Evolutionary conservation across 2,797 vertebrate genomes (phyloP), one percentile per base, ranked within the genome.

Genomic region (Karalla daura): DNA sequence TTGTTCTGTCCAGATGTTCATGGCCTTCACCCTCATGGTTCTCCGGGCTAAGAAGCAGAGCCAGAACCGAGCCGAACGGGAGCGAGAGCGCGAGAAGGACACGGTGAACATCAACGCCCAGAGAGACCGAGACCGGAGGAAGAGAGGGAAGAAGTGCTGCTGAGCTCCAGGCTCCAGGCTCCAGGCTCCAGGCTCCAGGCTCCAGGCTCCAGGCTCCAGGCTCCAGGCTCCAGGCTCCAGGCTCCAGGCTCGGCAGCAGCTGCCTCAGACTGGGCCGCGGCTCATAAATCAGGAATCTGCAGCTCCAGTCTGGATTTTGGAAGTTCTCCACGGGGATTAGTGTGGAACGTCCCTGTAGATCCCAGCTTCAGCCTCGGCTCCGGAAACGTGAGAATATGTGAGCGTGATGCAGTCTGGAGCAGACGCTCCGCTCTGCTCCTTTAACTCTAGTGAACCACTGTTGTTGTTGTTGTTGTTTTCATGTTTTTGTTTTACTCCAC

Each of bases 1-100:
- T 30, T 43, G 10, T n/a, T 37, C 4, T 11, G 15, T 12, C 0
- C 84, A 96, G 95, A 96, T 96, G 95, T 96, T 96, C 84, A 94
- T 95, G 84, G 92, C 94, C 1, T 94, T 96, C 79, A 95, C 94
- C 3, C 87, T 85, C 84, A 93, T 95, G 93, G 95, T 96, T 5
- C 93, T 96, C 3, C 84, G 90, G 20, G 89, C 90, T 58, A 96
- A 96, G 90, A 94, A 94, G 74, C 93, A 94, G 79, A 94, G 92
- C 62, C 93, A 94, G 89, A 93, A 85, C 67, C 51, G 92, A 33
- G 91, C 91, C 0, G 92, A 93, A 78, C 32, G 89, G 37, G 93
- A 95, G 15, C 78, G 93, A 0, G 92, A 94, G 30, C 84, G 91
- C 5, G 93, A 93, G 67, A 92, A 90, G 11, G 94, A 95, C 88